These are phyloP conservation scores for Chrysopa pallens DNA, from an alignment of 1,140 invertebrate genomes.

Conservation along the genomic window DNA sequence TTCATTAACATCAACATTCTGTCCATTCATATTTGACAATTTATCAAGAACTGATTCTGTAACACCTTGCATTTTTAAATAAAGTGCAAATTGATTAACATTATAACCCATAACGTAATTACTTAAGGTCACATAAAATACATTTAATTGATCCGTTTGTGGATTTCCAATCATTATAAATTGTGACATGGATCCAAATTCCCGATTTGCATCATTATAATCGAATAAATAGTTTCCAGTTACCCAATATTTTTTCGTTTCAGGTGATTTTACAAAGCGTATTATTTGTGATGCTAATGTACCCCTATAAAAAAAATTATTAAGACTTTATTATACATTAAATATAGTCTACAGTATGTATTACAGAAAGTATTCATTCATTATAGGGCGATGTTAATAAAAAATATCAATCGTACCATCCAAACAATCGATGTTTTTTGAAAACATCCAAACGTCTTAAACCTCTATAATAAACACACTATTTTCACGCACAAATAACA, in stretches of 20 bases:
- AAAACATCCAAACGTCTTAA: no score
- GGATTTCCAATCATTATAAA: constrained; percentile 37
- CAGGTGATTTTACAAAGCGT: constrained; percentile 28
- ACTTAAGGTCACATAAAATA: constrained; percentile 34
- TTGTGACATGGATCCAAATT: constrained; percentile 38
- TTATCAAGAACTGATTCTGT: constrained; percentile 17
- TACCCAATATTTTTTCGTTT: constrained; percentile 27
- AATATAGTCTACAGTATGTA: no score
- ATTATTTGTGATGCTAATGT: constrained; percentile 36
- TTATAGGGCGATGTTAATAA: no score
- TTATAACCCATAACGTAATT: constrained; percentile 35
- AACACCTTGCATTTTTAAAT: constrained; percentile 34
- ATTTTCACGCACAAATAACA: no score
- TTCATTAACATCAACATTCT: constrained; percentile 23
- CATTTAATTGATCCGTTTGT: constrained; percentile 36
- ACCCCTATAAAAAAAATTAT: constrained; percentile 19
- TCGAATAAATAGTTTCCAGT: constrained; percentile 46
- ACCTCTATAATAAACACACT: no score
- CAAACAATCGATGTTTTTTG: no score
- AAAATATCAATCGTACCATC: no score
- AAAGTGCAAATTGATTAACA: constrained; percentile 32
- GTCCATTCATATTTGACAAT: constrained; percentile 20
- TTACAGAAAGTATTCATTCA: no score
- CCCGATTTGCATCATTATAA: constrained; percentile 35
- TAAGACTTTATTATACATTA: no score